These are phyloP conservation scores for Bambusicola thoracicus DNA, from an alignment of 2,113 vertebrate species.

Conservation along the genomic window DNA sequence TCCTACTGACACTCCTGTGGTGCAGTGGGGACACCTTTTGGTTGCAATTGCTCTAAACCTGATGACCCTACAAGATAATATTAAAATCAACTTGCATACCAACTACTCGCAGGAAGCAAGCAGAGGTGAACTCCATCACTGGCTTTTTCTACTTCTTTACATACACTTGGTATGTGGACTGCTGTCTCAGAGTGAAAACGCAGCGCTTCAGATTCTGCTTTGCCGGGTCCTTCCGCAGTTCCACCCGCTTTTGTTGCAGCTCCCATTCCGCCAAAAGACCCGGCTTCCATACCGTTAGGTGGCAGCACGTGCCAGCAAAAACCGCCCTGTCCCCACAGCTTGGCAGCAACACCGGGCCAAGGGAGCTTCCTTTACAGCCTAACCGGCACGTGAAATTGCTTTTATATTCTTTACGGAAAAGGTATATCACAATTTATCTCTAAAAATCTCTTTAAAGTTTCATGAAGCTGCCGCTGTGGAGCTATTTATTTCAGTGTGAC, in stretches of 20 bases:
- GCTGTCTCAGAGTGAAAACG: neutral
- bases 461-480: neutral
- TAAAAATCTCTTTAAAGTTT: neutral
- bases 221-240: neutral
- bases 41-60: neutral
- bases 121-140: fast-evolving
- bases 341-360: fast-evolving
- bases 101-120: neutral
- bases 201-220: fast-evolving
- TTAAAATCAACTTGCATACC: no score
- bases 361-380: neutral
- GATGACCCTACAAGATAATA: no score
- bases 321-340: neutral
- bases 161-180: fast-evolving
- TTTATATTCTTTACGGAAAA: neutral
- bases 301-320: conserved; percentile 25
- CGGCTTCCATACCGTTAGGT: neutral
- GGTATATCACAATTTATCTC: no score
- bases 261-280: neutral
- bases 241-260: no score
- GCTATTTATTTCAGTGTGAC: neutral
- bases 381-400: fast-evolving
- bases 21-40: neutral
- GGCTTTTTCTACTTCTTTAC: fast-evolving
- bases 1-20: fast-evolving